These are phyloP conservation scores for Lithobates sylvaticus DNA, from an alignment of 2,797 vertebrate species.

Conservation along the genomic window DNA sequence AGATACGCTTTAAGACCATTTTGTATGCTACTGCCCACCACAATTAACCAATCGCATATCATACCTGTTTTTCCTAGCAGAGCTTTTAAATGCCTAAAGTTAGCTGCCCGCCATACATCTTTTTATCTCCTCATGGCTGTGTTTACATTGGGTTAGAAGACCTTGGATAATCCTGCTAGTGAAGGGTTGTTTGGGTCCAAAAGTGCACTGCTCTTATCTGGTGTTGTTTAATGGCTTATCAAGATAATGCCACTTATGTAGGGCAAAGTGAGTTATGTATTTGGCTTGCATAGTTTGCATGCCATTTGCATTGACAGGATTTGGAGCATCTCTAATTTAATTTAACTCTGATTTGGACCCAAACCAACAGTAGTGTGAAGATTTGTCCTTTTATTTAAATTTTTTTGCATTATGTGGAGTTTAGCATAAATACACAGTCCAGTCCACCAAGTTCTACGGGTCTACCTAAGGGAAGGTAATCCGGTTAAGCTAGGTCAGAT, in stretches of 20 bases:
- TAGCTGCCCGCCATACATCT: not conserved
- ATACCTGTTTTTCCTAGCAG: no score
- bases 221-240: not conserved
- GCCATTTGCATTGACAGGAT: not conserved
- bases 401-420: no score
- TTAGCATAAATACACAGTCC: no score
- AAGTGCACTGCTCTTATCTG: constrained; percentile 16
- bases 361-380: not conserved
- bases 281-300: not conserved
- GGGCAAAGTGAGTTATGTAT: not conserved
- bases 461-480: no score
- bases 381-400: no score
- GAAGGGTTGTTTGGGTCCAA: not conserved
- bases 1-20: no score
- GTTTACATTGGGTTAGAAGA: not conserved
- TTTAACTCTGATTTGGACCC: not conserved
- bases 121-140: not conserved
- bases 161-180: not conserved
- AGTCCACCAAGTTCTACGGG: no score
- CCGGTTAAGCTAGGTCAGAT: no score
- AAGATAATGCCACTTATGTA: not conserved
- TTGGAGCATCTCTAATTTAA: not conserved
- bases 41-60: no score
- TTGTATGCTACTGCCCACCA: no score
- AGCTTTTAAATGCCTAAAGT: not conserved